These are phyloP conservation scores for Calycopis cecrops DNA, from an alignment of 1,140 invertebrate species.

Conservation along the genomic window DNA sequence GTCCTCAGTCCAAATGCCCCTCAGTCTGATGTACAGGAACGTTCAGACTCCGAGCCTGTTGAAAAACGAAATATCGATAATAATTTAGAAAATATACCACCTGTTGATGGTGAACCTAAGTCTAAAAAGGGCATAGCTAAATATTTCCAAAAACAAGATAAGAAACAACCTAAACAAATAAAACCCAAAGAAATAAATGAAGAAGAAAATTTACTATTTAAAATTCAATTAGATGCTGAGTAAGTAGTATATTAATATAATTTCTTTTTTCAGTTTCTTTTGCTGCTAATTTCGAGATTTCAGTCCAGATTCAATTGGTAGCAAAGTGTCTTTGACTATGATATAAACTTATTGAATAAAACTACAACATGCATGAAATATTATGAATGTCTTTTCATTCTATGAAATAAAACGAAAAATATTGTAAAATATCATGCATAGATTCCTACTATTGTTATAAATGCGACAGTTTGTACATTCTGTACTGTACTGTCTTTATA, in stretches of 20 bases:
- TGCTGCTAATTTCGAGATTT: too few relatives aligned
- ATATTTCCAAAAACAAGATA: conserved; percentile 41
- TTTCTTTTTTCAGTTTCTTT: too few relatives aligned
- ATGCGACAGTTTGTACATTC: too few relatives aligned
- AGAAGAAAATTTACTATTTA: conserved; percentile 55
- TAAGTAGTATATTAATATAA: conserved; percentile 42
- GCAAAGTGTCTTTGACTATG: too few relatives aligned
- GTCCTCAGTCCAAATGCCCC: conserved; percentile 37
- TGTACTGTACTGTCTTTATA: too few relatives aligned
- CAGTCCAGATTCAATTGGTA: too few relatives aligned
- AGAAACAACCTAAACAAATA: conserved; percentile 26
- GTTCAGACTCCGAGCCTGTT: conserved; percentile 19
- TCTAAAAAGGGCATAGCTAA: conserved; percentile 41
- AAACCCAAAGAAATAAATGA: conserved; percentile 25
- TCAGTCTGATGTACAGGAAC: conserved; percentile 15
- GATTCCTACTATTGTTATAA: too few relatives aligned
- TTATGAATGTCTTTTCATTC: too few relatives aligned
- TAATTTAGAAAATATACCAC: conserved; percentile 40
- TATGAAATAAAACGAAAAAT: too few relatives aligned
- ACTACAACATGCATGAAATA: too few relatives aligned
- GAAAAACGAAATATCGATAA: conserved; percentile 31
- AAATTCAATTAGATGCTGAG: conserved; percentile 65
- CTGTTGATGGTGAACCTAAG: conserved; percentile 27
- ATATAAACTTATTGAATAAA: too few relatives aligned
- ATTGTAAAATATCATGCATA: too few relatives aligned